A percentile compares a stretch with the other conserved stretches of the same genome.
These are phyloP conservation scores for Apostichopus californicus DNA, from an alignment of 35 echinoderm and acorn worm genomes.

Conservation along the genomic window DNA sequence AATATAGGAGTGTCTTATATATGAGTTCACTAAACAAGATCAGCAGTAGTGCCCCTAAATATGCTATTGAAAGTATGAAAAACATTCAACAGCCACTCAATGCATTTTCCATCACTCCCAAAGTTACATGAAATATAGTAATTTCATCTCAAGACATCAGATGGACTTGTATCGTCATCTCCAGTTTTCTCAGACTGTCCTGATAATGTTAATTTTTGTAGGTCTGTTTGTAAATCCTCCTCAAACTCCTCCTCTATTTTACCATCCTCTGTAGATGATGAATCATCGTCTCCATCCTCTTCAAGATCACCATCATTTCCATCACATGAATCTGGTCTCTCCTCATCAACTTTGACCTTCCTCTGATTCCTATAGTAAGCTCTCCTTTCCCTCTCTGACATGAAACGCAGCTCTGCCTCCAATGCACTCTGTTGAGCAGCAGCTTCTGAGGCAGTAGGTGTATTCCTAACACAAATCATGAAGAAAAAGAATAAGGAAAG, in stretches of 20 bases:
- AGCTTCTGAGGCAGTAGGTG: conserved; percentile 34
- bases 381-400: conserved; percentile 68
- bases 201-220: not conserved
- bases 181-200: not conserved
- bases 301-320: conserved; percentile 18
- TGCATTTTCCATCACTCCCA: no score
- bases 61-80: no score
- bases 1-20: no score
- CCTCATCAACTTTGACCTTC: conserved; percentile 19
- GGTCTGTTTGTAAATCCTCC: not conserved
- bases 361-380: conserved; percentile 59
- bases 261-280: no score
- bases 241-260: not conserved
- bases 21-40: no score
- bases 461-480: conserved; percentile 32
- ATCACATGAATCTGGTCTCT: not conserved
- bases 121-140: not conserved
- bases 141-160: not conserved
- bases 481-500: not conserved
- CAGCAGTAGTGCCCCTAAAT: no score
- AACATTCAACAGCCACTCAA: no score
- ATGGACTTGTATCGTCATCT: not conserved
- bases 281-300: conserved; percentile 37
- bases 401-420: conserved; percentile 53
- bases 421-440: conserved; percentile 55